Conservation (phyloP, 2,113 vertebrate genomes). For the Eulacestoma nigropectus region DNA sequence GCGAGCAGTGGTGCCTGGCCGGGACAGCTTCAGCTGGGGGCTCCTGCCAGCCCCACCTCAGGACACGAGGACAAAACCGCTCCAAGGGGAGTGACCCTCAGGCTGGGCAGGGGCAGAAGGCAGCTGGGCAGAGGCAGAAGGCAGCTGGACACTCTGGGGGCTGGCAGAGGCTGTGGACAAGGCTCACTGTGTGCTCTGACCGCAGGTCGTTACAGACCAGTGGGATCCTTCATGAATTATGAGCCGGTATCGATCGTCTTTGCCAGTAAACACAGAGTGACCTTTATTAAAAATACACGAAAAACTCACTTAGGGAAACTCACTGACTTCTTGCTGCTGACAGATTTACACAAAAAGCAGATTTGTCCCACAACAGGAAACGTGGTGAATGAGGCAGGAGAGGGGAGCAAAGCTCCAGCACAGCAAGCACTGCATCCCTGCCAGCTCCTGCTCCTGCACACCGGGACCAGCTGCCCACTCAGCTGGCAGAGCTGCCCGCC, state of each 20-base stretch:
- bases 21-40: neutral
- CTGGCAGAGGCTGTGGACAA: neutral
- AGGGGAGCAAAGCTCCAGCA: neutral
- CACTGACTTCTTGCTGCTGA: neutral
- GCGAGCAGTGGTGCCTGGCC: rapidly evolving
- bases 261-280: conserved; percentile 59
- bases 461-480: rapidly evolving
- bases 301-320: conserved; percentile 40
- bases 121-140: neutral
- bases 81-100: neutral
- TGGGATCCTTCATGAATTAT: conserved; percentile 63
- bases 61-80: rapidly evolving
- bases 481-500: neutral
- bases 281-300: conserved; percentile 67
- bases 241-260: conserved; percentile 36
- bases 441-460: neutral
- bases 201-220: neutral
- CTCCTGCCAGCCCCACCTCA: neutral
- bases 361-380: neutral
- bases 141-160: neutral
- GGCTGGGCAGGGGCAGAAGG: neutral
- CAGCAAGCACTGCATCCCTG: neutral
- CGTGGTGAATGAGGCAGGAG: neutral
- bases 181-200: neutral
- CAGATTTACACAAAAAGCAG: neutral